Percentiles rank a stretch among this genome's conserved stretches.
These are phyloP conservation scores for Patella ulyssiponensis DNA, from an alignment of 2,888 invertebrate species.

Conservation along the genomic window DNA sequence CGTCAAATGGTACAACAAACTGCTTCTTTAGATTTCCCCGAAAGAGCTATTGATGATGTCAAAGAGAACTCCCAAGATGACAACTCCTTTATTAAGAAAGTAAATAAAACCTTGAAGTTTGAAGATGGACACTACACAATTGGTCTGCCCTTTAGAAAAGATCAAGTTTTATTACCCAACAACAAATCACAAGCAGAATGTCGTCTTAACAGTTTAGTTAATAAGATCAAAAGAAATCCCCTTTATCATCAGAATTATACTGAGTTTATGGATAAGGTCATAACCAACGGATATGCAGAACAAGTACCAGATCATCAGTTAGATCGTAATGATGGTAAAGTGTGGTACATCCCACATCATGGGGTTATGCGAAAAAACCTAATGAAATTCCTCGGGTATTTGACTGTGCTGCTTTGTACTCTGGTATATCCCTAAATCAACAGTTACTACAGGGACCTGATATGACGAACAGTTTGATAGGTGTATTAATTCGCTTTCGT, in stretches of 20 bases:
- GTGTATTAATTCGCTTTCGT: constrained; percentile 35
- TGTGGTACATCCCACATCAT: constrained; percentile 40
- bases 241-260: constrained; percentile 17
- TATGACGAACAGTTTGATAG: constrained; percentile 30
- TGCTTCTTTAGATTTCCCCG: constrained; percentile 23
- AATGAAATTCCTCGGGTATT: constrained; percentile 39
- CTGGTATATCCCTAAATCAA: constrained; percentile 31
- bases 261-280: constrained; percentile 16
- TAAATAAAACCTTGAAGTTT: constrained; percentile 6
- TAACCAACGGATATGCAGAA: constrained; percentile 24
- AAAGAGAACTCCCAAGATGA: constrained; percentile 23
- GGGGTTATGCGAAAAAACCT: constrained; percentile 34
- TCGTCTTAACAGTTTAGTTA: constrained; percentile 9
- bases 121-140: constrained; percentile 25
- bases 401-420: constrained; percentile 35
- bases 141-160: constrained; percentile 20
- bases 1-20: constrained; percentile 10
- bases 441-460: constrained; percentile 34
- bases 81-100: constrained; percentile 17
- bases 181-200: constrained; percentile 14
- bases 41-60: constrained; percentile 16
- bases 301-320: neutral
- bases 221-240: constrained; percentile 11
- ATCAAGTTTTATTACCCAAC: constrained; percentile 18
- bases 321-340: too few relatives aligned